These are phyloP conservation scores for Hypomecis atomaria DNA, from an alignment of 2,888 invertebrate species.

Conservation along the genomic window DNA sequence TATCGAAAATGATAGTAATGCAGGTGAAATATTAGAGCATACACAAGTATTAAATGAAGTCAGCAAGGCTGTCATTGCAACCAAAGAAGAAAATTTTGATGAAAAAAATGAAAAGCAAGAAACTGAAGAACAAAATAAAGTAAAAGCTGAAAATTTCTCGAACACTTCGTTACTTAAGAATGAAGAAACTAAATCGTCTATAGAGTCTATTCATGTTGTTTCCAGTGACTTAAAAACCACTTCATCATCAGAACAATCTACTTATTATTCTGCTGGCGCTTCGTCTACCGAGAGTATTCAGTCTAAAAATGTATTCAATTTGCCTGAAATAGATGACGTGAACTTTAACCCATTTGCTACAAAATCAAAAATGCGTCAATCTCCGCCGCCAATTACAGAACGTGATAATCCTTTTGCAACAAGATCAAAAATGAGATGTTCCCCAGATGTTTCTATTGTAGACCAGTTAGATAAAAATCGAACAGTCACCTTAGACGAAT, in stretches of 20 bases:
- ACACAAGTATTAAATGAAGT: constrained; percentile 1
- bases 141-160: constrained; percentile 9
- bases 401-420: constrained; percentile 47
- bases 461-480: constrained; percentile 19
- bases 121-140: neutral
- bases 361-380: constrained; percentile 62
- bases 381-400: constrained; percentile 50
- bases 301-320: constrained; percentile 69
- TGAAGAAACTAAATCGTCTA: constrained; percentile 26
- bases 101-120: constrained; percentile 4
- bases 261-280: constrained; percentile 56
- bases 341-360: constrained; percentile 71
- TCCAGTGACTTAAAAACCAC: constrained; percentile 47
- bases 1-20: neutral
- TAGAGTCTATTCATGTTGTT: constrained; percentile 23
- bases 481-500: constrained; percentile 6
- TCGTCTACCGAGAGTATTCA: constrained; percentile 56
- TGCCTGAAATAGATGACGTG: constrained; percentile 71
- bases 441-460: constrained; percentile 41
- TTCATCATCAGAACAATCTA: constrained; percentile 63
- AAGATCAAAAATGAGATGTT: constrained; percentile 54
- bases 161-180: constrained; percentile 13
- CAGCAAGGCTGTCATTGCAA: neutral
- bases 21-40: constrained; percentile 1
- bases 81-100: neutral